phyloP scores from a whole-genome alignment of 1,140 invertebrate genomes.

The Drosophila nasuta region DNA sequence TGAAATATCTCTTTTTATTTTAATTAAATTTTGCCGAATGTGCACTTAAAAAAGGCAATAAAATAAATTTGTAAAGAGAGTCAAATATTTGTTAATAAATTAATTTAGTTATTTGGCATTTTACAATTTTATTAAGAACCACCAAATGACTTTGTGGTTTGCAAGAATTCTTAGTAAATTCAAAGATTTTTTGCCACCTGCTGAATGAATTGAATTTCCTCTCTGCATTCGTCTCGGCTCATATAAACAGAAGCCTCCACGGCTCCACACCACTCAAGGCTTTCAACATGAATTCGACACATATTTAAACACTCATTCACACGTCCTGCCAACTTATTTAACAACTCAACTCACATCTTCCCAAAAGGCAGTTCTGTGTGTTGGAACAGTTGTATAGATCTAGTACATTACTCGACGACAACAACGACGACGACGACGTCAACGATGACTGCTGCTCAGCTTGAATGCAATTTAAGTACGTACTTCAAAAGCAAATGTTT shows the following conservation, averaged over 20 bases:
- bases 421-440: constrained; percentile 10
- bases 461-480: constrained; percentile 82
- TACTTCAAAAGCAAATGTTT: constrained; percentile 80
- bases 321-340: constrained; percentile 79
- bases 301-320: constrained; percentile 77
- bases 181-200: constrained; percentile 11
- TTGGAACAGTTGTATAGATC: constrained; percentile 57
- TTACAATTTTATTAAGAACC: neutral
- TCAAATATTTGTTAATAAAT: too few relatives aligned
- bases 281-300: constrained; percentile 66
- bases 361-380: constrained; percentile 15
- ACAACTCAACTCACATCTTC: constrained; percentile 55
- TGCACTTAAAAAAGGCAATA: too few relatives aligned
- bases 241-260: constrained; percentile 17
- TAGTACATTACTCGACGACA: constrained; percentile 58
- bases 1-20: too few relatives aligned
- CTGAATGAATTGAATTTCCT: constrained; percentile 24
- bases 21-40: too few relatives aligned
- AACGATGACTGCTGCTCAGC: constrained; percentile 57
- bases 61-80: too few relatives aligned
- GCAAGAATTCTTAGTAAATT: neutral
- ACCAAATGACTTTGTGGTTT: neutral
- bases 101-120: neutral
- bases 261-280: constrained; percentile 1
- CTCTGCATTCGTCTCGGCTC: constrained; percentile 14